These are phyloP conservation scores for Gnathonemus longibarbis DNA, from an alignment of 2,113 vertebrate species.

Conservation along the genomic window DNA sequence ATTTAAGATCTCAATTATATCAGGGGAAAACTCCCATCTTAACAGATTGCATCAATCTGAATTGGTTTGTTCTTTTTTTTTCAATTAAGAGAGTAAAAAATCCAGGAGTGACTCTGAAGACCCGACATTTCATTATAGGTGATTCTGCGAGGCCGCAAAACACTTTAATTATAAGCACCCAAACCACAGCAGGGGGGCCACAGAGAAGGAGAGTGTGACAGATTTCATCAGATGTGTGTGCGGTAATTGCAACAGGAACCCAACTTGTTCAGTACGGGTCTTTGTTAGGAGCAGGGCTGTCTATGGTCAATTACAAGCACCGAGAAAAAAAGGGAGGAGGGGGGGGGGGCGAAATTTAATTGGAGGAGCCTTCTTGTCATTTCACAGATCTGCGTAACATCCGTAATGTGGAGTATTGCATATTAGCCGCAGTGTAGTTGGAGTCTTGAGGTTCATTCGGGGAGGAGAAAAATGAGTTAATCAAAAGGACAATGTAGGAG, in stretches of 20 bases:
- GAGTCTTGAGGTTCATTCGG: not conserved
- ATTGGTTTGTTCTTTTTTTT: slow-evolving; percentile 1
- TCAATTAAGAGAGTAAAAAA: not conserved
- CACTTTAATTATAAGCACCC: slow-evolving; percentile 23
- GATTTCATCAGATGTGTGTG: slow-evolving; percentile 24
- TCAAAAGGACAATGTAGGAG: not conserved
- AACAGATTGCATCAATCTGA: not conserved
- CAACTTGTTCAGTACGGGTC: not conserved
- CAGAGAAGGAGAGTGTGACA: slow-evolving; percentile 17
- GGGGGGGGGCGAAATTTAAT: not conserved
- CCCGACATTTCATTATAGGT: slow-evolving; percentile 20
- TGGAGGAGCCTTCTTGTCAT: not conserved
- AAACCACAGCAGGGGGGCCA: slow-evolving; percentile 1
- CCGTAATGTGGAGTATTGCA: not conserved
- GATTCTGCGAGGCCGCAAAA: slow-evolving; percentile 15
- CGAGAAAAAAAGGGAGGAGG: not conserved
- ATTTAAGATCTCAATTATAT: not conserved
- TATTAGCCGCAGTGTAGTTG: not conserved
- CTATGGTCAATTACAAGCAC: slow-evolving; percentile 5
- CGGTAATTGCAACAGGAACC: slow-evolving; percentile 14
- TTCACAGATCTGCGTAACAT: not conserved
- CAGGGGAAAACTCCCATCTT: not conserved
- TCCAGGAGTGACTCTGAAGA: slow-evolving; percentile 16
- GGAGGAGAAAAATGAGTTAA: not conserved
- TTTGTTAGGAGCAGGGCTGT: slow-evolving; percentile 15